These are phyloP conservation scores for Cavia aperea DNA, from an alignment of 2,113 vertebrate species.

Conservation along the genomic window DNA sequence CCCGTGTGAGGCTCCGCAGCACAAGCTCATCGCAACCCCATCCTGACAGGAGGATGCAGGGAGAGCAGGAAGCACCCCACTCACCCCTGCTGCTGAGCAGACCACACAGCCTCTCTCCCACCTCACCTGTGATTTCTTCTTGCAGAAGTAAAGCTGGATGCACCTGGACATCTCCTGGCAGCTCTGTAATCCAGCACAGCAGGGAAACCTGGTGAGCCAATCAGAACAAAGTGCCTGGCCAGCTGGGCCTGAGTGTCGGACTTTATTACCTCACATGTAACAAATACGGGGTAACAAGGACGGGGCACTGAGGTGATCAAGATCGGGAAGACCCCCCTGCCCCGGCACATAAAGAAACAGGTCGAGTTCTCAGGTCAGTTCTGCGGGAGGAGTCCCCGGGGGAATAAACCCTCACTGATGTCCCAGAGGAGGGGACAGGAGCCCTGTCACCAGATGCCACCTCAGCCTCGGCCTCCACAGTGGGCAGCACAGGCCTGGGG, in stretches of 20 bases:
- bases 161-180: neutral
- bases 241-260: conserved; percentile 37
- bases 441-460: accelerated
- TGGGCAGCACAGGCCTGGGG: no score
- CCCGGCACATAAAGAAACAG: neutral
- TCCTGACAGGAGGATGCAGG: neutral
- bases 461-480: no score
- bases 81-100: neutral
- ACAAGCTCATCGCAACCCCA: neutral
- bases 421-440: neutral
- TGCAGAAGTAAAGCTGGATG: conserved; percentile 51
- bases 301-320: neutral
- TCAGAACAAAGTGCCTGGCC: conserved; percentile 39
- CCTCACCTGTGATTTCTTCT: conserved; percentile 23
- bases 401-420: accelerated
- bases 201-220: conserved; percentile 21
- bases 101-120: no score
- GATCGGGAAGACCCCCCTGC: neutral
- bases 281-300: conserved; percentile 32
- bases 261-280: conserved; percentile 53
- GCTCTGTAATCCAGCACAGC: conserved; percentile 44
- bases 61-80: neutral
- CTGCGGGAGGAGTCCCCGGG: accelerated
- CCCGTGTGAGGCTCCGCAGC: neutral
- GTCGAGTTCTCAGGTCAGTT: neutral